phyloP scores from a whole-genome alignment of 2,113 vertebrate species.

The Dascyllus trimaculatus region DNA sequence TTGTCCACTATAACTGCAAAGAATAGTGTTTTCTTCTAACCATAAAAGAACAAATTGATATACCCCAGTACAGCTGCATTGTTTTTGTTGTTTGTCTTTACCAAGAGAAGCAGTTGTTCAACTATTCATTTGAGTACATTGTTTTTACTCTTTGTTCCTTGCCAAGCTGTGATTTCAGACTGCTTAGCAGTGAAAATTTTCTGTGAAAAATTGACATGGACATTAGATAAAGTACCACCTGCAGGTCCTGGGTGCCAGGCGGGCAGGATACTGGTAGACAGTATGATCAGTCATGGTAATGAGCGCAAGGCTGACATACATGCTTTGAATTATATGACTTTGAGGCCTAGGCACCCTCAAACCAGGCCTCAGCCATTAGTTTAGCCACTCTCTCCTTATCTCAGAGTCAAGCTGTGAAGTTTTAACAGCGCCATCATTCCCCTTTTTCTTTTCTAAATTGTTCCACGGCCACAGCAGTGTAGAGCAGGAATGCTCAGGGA shows the following conservation, averaged over 20 bases:
- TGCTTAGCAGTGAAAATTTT: constrained; percentile 62
- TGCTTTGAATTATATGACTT: constrained; percentile 79
- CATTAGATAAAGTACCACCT: constrained; percentile 85
- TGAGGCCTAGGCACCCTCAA: constrained; percentile 68
- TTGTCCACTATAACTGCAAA: constrained; percentile 31
- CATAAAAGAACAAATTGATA: constrained; percentile 59
- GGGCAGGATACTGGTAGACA: constrained; percentile 85
- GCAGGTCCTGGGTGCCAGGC: constrained; percentile 85
- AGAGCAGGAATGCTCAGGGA: constrained; percentile 4
- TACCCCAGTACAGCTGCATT: constrained; percentile 30
- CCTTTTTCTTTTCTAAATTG: constrained; percentile 45
- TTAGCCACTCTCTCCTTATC: constrained; percentile 76
- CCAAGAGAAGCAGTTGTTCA: constrained; percentile 51
- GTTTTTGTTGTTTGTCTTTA: constrained; percentile 37
- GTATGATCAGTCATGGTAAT: constrained; percentile 87
- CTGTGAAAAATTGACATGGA: constrained; percentile 78
- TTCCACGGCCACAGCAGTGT: constrained; percentile 42
- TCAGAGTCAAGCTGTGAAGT: constrained; percentile 77
- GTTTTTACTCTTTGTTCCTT: constrained; percentile 54
- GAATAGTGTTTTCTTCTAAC: constrained; percentile 20
- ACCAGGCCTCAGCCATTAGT: constrained; percentile 74
- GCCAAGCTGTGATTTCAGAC: constrained; percentile 57
- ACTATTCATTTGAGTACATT: constrained; percentile 55
- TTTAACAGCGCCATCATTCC: constrained; percentile 75
- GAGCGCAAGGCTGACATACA: constrained; percentile 79